These are phyloP conservation scores for Drosophila lowei DNA, from an alignment of 1,140 invertebrate species.

Conservation along the genomic window DNA sequence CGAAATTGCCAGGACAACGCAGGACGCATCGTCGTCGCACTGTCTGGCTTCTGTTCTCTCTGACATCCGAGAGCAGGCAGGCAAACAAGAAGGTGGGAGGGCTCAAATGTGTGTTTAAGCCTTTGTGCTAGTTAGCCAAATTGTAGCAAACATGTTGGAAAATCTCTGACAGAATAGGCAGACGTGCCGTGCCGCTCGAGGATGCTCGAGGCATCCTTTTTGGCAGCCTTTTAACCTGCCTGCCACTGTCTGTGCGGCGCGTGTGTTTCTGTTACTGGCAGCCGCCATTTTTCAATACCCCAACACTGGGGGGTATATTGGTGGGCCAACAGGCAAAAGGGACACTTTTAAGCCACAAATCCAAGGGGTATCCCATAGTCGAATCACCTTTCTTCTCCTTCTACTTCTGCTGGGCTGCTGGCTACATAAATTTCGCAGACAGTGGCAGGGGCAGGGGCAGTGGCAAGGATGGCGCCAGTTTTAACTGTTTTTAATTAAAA, in stretches of 20 bases:
- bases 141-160: constrained; percentile 54
- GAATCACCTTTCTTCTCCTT: background rate
- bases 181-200: constrained; percentile 12
- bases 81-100: constrained; percentile 2
- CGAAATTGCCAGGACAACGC: constrained; percentile 39
- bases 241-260: constrained; percentile 9
- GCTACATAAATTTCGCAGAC: constrained; percentile 64
- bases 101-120: constrained; percentile 37
- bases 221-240: constrained; percentile 3
- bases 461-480: constrained; percentile 46
- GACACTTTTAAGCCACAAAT: too few relatives aligned
- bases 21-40: constrained; percentile 37
- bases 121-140: constrained; percentile 65
- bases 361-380: too few relatives aligned
- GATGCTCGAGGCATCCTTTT: constrained; percentile 25
- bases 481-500: constrained; percentile 80
- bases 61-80: constrained; percentile 42
- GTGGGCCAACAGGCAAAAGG: background rate
- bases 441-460: constrained; percentile 4
- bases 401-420: constrained; percentile 30
- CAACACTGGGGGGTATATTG: constrained; percentile 4
- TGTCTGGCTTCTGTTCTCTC: constrained; percentile 50
- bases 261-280: constrained; percentile 42
- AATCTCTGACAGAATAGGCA: constrained; percentile 37
- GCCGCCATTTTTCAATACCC: constrained; percentile 36